Evolutionary conservation across 2,113 vertebrate genomes (phyloP).

Genomic region (Tachysurus vachellii): DNA sequence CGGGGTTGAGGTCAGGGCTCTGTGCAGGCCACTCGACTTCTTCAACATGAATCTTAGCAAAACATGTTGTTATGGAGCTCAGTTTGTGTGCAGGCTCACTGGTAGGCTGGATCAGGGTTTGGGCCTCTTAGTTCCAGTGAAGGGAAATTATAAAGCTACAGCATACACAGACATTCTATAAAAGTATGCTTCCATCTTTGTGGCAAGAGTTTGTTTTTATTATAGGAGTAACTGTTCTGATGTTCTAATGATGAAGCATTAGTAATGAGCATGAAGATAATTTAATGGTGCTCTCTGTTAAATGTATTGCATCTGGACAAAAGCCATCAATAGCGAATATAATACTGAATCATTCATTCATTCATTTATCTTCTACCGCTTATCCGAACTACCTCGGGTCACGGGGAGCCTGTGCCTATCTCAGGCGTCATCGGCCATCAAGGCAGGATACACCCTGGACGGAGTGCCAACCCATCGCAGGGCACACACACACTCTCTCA

Average conservation of each 20-base stretch:
- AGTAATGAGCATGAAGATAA: background rate
- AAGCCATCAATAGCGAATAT: constrained; percentile 2
- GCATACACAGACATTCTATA: background rate
- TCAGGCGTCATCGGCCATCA: too few species aligned
- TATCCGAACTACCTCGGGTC: too few species aligned
- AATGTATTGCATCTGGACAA: constrained; percentile 13
- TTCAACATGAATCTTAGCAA: background rate
- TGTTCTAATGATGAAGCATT: background rate
- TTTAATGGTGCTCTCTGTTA: constrained; percentile 1
- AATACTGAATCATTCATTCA: background rate
- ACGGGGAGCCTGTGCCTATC: too few species aligned
- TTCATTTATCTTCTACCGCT: too few species aligned
- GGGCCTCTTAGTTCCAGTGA: background rate
- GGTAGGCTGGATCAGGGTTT: background rate
- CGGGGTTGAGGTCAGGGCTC: background rate
- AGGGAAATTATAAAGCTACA: background rate
- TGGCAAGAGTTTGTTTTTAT: background rate
- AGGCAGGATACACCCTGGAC: too few species aligned
- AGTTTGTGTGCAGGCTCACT: background rate
- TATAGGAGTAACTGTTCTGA: background rate
- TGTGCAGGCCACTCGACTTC: background rate
- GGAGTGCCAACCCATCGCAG: too few species aligned
- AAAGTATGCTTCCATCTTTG: background rate
- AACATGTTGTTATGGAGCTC: background rate
- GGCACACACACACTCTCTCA: too few species aligned